Base-by-base conservation (phyloP, 2,888 invertebrate genomes). In the Dasypogon diadema region DNA sequence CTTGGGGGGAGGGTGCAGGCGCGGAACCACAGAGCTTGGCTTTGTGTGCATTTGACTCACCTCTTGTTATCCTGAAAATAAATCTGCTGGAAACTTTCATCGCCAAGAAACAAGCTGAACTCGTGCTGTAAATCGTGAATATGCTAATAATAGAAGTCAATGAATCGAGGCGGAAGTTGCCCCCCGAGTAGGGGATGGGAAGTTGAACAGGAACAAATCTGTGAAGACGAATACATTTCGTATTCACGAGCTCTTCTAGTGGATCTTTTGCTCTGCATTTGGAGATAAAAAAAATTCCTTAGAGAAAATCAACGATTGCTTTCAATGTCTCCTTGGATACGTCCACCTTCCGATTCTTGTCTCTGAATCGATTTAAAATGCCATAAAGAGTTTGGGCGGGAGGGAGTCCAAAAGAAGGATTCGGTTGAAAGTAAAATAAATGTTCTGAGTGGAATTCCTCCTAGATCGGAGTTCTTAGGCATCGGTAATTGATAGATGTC, bases 81-180 rank as follows among this genome's bases (percentile, higher is more conserved):
- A 65, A 65, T 65, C 65, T 46, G 22, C 14, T 46, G 65, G 48
- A 48, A 65, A 65, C 46, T n/a, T 48, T 65, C 65, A 48, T 26
- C 10, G 46, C 46, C 16, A 48, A 46, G 65, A 65, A 65, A 65
- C 65, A 42, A 65, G 65, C 24, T 65, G 14, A 14, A 46, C 46
- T n/a, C 24, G 2, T 22, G 46, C 48, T 22, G 8, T n/a, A 24
- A 65, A 65, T 65, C 46, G 48, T 42, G 24, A 65, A 65, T 65
- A 65, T 65, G 65, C 65, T 65, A 65, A 65, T 65, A 42, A 46
- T 24, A 24, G 14, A 65, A 65, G 46, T 65, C 65, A 46, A 48
- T 60, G 60, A 60, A 16, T 60, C 60, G 60, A 34, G 37, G 18
- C 60, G 37, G 42, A n/a, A 42, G 12, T n/a, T 12, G 42, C 2